Percentiles rank a stretch among this genome's conserved stretches.
Conservation (phyloP, 1,140 invertebrate species). For the Venustaconcha ellipsiformis region DNA sequence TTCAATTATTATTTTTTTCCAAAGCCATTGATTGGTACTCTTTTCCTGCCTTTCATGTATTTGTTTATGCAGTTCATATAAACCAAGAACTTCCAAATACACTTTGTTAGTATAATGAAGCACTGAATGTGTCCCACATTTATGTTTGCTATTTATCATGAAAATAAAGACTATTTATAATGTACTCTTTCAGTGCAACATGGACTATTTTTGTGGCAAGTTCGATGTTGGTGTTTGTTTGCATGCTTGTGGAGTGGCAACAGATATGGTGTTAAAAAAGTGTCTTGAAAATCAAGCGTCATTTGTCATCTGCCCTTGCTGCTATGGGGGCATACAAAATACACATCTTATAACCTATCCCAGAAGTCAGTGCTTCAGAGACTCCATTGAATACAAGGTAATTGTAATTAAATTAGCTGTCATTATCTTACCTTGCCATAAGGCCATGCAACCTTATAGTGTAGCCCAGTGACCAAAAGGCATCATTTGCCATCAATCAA, state of each 20-base stretch:
- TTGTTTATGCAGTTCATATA: too few species aligned
- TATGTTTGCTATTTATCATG: background rate
- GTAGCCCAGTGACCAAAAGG: too few species aligned
- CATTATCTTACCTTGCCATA: too few species aligned
- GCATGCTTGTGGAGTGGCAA: constrained; percentile 95
- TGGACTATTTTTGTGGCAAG: constrained; percentile 71
- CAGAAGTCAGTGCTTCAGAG: constrained; percentile 71
- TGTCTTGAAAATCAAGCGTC: constrained; percentile 82
- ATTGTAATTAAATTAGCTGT: too few species aligned
- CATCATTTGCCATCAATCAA: too few species aligned
- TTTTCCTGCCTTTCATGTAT: too few species aligned
- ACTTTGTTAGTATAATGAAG: too few species aligned
- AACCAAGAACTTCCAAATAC: too few species aligned
- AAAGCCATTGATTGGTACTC: too few species aligned
- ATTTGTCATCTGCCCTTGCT: constrained; percentile 94
- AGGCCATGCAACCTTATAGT: too few species aligned
- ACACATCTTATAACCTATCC: constrained; percentile 81
- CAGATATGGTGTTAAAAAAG: constrained; percentile 90
- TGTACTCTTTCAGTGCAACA: constrained; percentile 63
- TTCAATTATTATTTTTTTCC: too few species aligned
- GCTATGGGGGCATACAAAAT: constrained; percentile 87
- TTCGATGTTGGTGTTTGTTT: constrained; percentile 87
- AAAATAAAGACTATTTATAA: background rate
- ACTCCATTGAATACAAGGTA: constrained; percentile 59
- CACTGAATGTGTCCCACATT: background rate